phyloP scores from a whole-genome alignment of 2,113 vertebrate genomes.

The Takifugu flavidus region DNA sequence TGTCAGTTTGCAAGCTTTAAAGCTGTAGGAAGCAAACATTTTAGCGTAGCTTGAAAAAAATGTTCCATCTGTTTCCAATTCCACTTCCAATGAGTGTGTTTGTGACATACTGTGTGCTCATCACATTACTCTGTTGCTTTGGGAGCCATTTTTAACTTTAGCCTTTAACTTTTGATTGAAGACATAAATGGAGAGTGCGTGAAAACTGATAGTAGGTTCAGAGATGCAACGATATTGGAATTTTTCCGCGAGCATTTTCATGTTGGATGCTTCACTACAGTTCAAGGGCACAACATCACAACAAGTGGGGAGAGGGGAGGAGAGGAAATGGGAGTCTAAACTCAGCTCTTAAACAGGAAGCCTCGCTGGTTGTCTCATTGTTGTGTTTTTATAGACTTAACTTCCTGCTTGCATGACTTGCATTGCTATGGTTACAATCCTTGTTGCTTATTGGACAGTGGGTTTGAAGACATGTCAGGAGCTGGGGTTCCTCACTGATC shows the following conservation, averaged over 20 bases:
- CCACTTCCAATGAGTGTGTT: constrained; percentile 22
- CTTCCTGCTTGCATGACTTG: constrained; percentile 62
- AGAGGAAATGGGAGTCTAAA: constrained; percentile 71
- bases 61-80: constrained; percentile 32
- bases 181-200: background rate
- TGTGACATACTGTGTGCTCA: constrained; percentile 26
- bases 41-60: too few relatives aligned
- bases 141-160: constrained; percentile 33
- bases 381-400: constrained; percentile 73
- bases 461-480: constrained; percentile 19
- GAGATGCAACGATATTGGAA: background rate
- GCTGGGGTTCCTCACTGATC: constrained; percentile 3
- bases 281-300: constrained; percentile 45
- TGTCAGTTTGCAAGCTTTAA: too few relatives aligned
- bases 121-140: constrained; percentile 34
- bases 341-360: constrained; percentile 73
- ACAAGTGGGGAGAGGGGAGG: constrained; percentile 19
- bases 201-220: background rate
- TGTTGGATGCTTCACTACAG: background rate
- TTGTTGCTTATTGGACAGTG: constrained; percentile 54
- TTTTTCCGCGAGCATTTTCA: background rate
- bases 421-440: constrained; percentile 51
- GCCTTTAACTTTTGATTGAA: background rate
- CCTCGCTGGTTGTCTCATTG: constrained; percentile 66
- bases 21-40: too few relatives aligned